Evolutionary conservation across 1,140 invertebrate species (phyloP).

Genomic region (Penaeus vannamei): DNA sequence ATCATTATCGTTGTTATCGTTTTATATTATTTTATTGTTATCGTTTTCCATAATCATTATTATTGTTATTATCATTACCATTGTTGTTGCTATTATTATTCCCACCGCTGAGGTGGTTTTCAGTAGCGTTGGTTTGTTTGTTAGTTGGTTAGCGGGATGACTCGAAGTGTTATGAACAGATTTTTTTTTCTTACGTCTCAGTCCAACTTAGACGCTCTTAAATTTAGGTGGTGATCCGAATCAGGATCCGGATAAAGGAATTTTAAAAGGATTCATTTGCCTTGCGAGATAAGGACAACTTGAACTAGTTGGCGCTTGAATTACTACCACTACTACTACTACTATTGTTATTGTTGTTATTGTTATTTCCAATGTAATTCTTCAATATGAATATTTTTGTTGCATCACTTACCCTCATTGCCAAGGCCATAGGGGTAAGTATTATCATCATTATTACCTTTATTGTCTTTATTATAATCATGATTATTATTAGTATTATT

Average conservation of each 20-base stretch:
- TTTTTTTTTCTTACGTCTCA: no score
- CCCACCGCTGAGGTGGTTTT: not conserved
- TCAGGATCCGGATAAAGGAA: no score
- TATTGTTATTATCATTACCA: not conserved
- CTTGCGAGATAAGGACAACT: not conserved
- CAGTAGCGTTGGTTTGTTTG: not conserved
- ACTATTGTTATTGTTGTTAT: conserved; percentile 7
- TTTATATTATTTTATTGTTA: not conserved
- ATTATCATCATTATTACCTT: not conserved
- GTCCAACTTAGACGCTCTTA: no score
- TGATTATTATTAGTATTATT: conserved; percentile 2
- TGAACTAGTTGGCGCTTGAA: not conserved
- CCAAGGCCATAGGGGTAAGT: not conserved
- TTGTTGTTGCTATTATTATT: conserved; percentile 13
- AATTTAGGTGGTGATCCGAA: no score
- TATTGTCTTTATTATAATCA: not conserved
- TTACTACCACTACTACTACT: conserved; percentile 16
- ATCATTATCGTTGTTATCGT: not conserved
- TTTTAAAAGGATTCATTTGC: no score
- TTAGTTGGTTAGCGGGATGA: no score
- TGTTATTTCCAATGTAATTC: not conserved
- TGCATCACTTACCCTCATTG: not conserved
- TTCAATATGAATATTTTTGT: no score
- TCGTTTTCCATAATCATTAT: not conserved
- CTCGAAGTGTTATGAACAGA: no score